Conservation (phyloP, 2,888 invertebrate genomes). For the Dysmachus trigonus region DNA sequence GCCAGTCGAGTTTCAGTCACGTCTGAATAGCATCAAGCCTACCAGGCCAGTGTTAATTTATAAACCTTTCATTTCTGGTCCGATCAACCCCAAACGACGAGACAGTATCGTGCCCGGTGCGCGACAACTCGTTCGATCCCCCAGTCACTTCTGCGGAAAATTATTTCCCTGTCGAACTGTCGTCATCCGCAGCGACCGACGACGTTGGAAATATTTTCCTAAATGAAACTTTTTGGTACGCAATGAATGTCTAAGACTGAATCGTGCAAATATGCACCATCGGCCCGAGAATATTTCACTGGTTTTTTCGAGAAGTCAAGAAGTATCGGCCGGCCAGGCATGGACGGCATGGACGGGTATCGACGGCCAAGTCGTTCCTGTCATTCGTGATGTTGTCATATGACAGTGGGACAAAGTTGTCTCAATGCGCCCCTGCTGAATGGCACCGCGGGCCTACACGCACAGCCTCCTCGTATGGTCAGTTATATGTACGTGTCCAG, state of each 20-base stretch:
- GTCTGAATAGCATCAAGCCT: background rate
- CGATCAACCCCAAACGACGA: background rate
- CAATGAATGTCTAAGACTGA: constrained; percentile 38
- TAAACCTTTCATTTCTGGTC: background rate
- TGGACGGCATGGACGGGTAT: background rate
- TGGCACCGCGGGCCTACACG: constrained; percentile 43
- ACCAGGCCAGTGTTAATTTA: background rate
- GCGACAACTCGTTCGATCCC: background rate
- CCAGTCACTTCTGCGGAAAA: constrained; percentile 1
- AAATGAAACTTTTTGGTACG: constrained; percentile 44
- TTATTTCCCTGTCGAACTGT: constrained; percentile 23
- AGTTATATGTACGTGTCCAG: constrained; percentile 41
- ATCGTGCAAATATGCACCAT: constrained; percentile 38
- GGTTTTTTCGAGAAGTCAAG: background rate
- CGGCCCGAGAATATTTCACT: constrained; percentile 12
- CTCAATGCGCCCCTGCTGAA: constrained; percentile 33
- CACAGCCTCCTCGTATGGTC: constrained; percentile 41
- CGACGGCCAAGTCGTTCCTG: constrained; percentile 26
- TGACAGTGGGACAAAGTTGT: constrained; percentile 35
- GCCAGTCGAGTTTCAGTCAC: background rate
- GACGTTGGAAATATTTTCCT: constrained; percentile 37
- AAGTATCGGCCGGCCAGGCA: background rate
- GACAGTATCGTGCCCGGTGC: background rate
- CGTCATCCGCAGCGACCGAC: background rate
- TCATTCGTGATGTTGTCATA: constrained; percentile 43